Conservation (phyloP, 2,797 vertebrate species). For the Chrysocyon brachyurus region DNA sequence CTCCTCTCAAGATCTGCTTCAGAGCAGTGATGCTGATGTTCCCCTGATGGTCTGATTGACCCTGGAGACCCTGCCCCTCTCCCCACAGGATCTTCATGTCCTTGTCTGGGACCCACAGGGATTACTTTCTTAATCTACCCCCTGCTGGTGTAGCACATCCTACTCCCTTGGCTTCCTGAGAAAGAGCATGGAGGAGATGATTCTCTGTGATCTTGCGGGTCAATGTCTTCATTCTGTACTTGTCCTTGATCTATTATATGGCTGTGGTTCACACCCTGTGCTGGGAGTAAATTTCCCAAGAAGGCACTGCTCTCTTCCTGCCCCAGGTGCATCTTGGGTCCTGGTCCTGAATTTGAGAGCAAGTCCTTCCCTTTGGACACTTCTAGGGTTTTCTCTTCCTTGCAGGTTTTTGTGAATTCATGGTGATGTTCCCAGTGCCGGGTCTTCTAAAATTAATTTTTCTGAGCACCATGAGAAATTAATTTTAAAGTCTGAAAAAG, state of each 20-base stretch:
- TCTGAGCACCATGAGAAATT: neutral
- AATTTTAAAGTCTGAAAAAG: neutral
- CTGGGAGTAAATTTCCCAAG: neutral
- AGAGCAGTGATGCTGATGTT: neutral
- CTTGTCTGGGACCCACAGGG: neutral
- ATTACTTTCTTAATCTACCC: neutral
- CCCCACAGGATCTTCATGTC: accelerated
- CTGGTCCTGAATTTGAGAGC: neutral
- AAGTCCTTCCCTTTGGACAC: neutral
- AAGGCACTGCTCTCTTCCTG: neutral
- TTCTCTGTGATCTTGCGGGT: neutral
- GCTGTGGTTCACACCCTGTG: neutral
- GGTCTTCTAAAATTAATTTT: neutral
- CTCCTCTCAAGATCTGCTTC: neutral
- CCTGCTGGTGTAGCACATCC: neutral
- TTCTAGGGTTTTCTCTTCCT: neutral
- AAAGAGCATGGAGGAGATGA: neutral
- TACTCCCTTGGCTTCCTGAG: neutral
- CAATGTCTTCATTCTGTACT: neutral
- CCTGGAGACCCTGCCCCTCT: neutral
- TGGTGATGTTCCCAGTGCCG: no score
- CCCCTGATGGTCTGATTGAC: neutral
- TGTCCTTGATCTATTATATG: neutral
- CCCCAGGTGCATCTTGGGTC: neutral
- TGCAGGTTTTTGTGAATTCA: no score